Percentiles rank a stretch among this genome's conserved stretches.
These are phyloP conservation scores for Papilio dardanus DNA, from an alignment of 1,140 invertebrate species.

Conservation along the genomic window DNA sequence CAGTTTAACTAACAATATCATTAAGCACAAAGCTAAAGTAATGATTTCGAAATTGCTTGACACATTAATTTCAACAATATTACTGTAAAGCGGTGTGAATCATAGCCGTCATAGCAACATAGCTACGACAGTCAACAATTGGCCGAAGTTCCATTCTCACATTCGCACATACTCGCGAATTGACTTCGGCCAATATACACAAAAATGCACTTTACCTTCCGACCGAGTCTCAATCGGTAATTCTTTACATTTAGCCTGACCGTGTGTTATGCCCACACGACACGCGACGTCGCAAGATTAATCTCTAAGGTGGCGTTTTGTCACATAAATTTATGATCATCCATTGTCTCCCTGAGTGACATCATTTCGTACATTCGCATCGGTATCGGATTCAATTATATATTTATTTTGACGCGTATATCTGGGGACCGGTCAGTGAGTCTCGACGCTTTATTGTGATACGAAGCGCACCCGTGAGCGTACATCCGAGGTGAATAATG, in stretches of 20 bases:
- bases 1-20: not conserved
- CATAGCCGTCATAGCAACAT: conserved; percentile 51
- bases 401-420: conserved; percentile 42
- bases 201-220: conserved; percentile 77
- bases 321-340: conserved; percentile 77
- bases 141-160: conserved; percentile 47
- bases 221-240: conserved; percentile 70
- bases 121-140: conserved; percentile 55
- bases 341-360: conserved; percentile 76
- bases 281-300: conserved; percentile 73
- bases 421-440: conserved; percentile 4
- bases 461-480: not conserved
- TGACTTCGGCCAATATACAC: conserved; percentile 71
- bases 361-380: conserved; percentile 62
- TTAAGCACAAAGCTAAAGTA: not conserved
- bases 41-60: not conserved
- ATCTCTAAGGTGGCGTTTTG: conserved; percentile 78
- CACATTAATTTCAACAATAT: conserved; percentile 34
- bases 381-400: conserved; percentile 64
- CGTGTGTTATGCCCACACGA: conserved; percentile 60
- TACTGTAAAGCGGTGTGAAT: conserved; percentile 52
- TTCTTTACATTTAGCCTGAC: conserved; percentile 72
- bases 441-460: conserved; percentile 10
- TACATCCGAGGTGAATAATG: conserved; percentile 28
- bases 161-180: conserved; percentile 77